Evolutionary conservation across 1,140 invertebrate species (phyloP), one percentile per base, ranked within the genome.

Genomic region (Yoshiicerus persimilis): DNA sequence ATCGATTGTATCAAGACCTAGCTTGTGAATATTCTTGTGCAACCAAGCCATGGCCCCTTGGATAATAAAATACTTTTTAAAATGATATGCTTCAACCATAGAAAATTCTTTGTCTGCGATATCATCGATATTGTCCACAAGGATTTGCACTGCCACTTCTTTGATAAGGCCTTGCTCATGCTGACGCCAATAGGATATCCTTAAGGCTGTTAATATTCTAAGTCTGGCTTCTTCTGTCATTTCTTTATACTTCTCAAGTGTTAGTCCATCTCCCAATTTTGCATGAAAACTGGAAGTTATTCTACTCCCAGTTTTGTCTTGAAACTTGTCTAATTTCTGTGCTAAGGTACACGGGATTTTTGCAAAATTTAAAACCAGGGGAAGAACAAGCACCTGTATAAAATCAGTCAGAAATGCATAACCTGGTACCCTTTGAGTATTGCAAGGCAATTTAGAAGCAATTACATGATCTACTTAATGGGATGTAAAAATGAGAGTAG

Each of bases 101-200:
- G 30, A 8, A n/a, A 77, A 47, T n/a, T 70, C 25, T 70, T 90
- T 88, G 70, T 90, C 90, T 32, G 83, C 88, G 20, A 75, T 34
- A 4, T 41, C 25, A 4, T 89, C 87, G 34, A 70, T 25, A 3
- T 85, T 85, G 25, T 85, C 80, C 1, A 86, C 84, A 0, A 91
- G 80, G 30, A 89, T 85, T 36, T 87, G 89, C 11, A 87, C 84
- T 0, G 91, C 90, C 8, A 56, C 27, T 30, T 91, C 90, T 23
- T 70, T 89, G 4, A 91, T 70, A 38, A 91, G 36, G 2, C 91
- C 91, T 87, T 91, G 86, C 64, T 91, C 91, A 87, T 86, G 91
- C 84, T 91, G 91, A 25, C 91, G 75, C 90, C 90, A 91, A 38
- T 88, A 91, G 20, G 80, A 87, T 13, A 90, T 86, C 56, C 86